Base-by-base conservation (phyloP, 1,140 invertebrate species). In the Drosophila nebulosa region DNA sequence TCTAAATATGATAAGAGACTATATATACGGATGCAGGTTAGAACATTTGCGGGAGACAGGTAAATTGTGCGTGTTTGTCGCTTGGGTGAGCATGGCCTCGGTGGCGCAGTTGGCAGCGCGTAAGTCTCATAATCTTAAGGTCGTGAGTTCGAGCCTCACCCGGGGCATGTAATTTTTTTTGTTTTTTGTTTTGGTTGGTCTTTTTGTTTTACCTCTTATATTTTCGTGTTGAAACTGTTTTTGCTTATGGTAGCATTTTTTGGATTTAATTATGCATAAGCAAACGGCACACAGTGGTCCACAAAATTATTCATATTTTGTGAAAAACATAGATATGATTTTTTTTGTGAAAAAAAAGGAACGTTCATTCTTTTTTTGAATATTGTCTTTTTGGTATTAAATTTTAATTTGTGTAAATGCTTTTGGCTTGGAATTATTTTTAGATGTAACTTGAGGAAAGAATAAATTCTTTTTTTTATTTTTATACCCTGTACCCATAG, bases 121-220 rank as follows among this genome's bases (percentile, higher is more conserved):
- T 96, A 95, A 97, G 96, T 97, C 96, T 97, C 96, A 97, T 97
- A 97, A 97, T 97, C 96, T 96, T 95, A 96, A 96, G 96, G 96
- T 96, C 96, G 96, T 96, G 96, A 96, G 96, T 97, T 97, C 96
- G 95, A 97, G 95, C 96, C 96, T 97, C 96, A 97, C 96, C 94
- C 94, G 95, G 95, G 95, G 96, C 96, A 97, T 65, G 88, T 90
- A 89, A 74, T 92, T 94, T 95, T 94, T 91, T 64, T 55, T 9
- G 32, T 16, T 21, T 30, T 30, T 30, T 58, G 24, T 16, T 30
- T 10, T 36, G n/a, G n/a, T 61, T 64, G 21, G 4, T 39, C 9
- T 36, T 42, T 53, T 64, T 58, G 24, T 16, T 30, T 10, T 36
- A 27, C n/a, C 58, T 51, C 18, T 9, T 12, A 59, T 53, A 4